Percentiles rank a stretch among this genome's conserved stretches.
phyloP scores from a whole-genome alignment of 2,797 vertebrate species.

The Pelodytes ibericus region DNA sequence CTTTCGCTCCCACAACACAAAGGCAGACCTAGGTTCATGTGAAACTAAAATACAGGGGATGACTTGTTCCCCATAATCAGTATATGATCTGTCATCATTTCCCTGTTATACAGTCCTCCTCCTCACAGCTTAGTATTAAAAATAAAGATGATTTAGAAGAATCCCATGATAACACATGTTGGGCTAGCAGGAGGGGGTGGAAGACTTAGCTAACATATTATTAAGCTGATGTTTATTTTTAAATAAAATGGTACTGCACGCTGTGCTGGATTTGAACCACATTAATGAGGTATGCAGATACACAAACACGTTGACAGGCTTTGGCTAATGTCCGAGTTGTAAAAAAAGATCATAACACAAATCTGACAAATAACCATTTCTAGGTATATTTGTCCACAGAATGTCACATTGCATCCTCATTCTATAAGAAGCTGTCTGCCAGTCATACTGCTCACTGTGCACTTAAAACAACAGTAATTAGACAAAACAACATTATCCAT shows the following conservation, averaged over 20 bases:
- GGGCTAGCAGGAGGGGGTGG: neutral
- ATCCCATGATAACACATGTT: constrained; percentile 4
- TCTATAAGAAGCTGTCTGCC: too few relatives aligned
- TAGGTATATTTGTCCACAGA: neutral
- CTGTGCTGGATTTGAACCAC: neutral
- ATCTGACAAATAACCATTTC: neutral
- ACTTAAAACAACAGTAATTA: too few relatives aligned
- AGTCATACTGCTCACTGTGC: too few relatives aligned
- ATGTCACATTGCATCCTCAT: neutral
- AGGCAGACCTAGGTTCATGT: constrained; percentile 20
- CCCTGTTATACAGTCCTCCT: constrained; percentile 1
- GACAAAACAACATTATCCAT: too few relatives aligned
- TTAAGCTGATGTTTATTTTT: neutral
- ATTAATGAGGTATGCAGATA: neutral
- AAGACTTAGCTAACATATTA: neutral
- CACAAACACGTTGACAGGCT: neutral
- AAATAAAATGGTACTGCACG: neutral
- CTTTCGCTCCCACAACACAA: constrained; percentile 21
- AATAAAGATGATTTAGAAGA: constrained; percentile 9
- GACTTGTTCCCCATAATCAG: constrained; percentile 7
- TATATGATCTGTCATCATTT: constrained; percentile 13
- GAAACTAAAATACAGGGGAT: constrained; percentile 24
- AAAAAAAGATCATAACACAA: neutral
- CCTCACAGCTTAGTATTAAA: constrained; percentile 24
- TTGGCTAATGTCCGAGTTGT: neutral